A percentile compares a stretch with the other conserved stretches of the same genome.
These are phyloP conservation scores for Menidia menidia DNA, from an alignment of 2,797 vertebrate species.

Conservation along the genomic window DNA sequence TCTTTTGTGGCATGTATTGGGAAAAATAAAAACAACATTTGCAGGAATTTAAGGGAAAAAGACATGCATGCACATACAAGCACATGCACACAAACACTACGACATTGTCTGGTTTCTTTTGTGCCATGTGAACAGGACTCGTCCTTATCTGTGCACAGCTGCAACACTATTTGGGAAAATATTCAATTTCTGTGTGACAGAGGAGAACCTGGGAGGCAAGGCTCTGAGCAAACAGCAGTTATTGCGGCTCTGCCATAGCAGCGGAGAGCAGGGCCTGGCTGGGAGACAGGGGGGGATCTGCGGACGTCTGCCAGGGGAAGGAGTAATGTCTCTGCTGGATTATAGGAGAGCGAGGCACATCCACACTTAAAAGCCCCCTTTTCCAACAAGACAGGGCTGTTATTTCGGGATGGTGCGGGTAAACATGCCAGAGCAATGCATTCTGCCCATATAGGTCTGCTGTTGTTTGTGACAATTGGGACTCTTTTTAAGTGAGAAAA, in stretches of 20 bases:
- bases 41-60: slow-evolving; percentile 3
- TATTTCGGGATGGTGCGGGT: slow-evolving; percentile 78
- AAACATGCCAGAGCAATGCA: slow-evolving; percentile 71
- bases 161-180: slow-evolving; percentile 82
- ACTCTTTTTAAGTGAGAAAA: slow-evolving; percentile 61
- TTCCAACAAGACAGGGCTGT: slow-evolving; percentile 82
- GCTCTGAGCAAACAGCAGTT: slow-evolving; percentile 83
- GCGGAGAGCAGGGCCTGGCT: slow-evolving; percentile 74
- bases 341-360: slow-evolving; percentile 80
- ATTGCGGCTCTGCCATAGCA: slow-evolving; percentile 78
- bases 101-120: slow-evolving; percentile 57
- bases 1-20: slow-evolving; percentile 2
- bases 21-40: slow-evolving; percentile 7
- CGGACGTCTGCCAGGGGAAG: slow-evolving; percentile 84
- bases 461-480: slow-evolving; percentile 69
- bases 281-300: slow-evolving; percentile 76
- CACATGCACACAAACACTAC: slow-evolving; percentile 40
- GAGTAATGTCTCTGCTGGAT: slow-evolving; percentile 83
- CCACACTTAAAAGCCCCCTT: slow-evolving; percentile 81
- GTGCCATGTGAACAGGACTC: slow-evolving; percentile 68
- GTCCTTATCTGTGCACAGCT: slow-evolving; percentile 80
- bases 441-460: slow-evolving; percentile 56
- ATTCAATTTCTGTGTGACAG: slow-evolving; percentile 81
- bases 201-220: slow-evolving; percentile 78
- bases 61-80: slow-evolving; percentile 31